Base-by-base conservation (phyloP, 2,888 invertebrate genomes). In the Pogonocherus hispidulus region DNA sequence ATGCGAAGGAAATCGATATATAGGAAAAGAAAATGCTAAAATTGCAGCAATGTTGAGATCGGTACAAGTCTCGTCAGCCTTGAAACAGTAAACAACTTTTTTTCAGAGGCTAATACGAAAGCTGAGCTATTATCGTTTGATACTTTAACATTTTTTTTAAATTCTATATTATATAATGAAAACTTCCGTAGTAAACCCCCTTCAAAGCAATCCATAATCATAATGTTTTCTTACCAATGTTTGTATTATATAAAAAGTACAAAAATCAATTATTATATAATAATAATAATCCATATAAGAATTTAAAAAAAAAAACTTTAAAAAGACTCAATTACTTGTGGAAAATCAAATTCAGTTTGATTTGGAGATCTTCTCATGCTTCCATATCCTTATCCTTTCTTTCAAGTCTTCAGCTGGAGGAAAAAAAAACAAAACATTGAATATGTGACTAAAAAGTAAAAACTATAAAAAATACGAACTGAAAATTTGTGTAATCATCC, bases 311-410 rank as follows among this genome's bases (percentile, higher is more conserved):
- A 69, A 72, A 71, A 37, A 35, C 66, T 60, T 56, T 60, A 65
- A 69, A 72, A 71, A 37, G 18, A 64, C 55, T 56, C 60, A 66
- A 68, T 71, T 63, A 66, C 68, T 54, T 44, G 54, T 63, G 54
- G 59, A 69, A 22, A 65, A 68, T 51, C 59, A 62, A 71, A 64
- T 51, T 65, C 71, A 74, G 56, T 76, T 69, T 75, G 74, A 76
- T 72, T 82, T 81, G 37, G 87, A 83, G 81, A 89, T 90, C 86
- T 94, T 94, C 82, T 94, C 92, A 74, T 91, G 91, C 83, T 95
- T 95, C 97, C 97, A 97, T 80, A 91, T 90, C 77, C 91, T 89
- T 84, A 97, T 97, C 82, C 92, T 91, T 83, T 94, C 92, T 86
- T 95, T 96, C 72, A 97, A 87, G 81, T 96, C 96, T 59, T 90